Percentiles rank a stretch among this genome's conserved stretches.
phyloP scores from a whole-genome alignment of 2,888 invertebrate genomes.

The Acanthosepion esculentum region DNA sequence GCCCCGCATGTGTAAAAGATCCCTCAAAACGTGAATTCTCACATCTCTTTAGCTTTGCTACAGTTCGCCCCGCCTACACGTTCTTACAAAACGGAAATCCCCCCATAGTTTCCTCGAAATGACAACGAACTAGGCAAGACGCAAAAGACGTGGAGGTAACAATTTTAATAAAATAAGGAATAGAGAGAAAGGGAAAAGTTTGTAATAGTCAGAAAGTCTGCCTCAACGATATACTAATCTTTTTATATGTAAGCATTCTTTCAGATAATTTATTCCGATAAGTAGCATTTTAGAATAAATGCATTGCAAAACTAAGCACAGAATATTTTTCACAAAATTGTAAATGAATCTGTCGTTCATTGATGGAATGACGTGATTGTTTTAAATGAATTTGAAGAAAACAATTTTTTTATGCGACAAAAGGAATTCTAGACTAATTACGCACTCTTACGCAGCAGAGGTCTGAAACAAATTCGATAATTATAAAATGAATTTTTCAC shows the following conservation, averaged over 20 bases:
- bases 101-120: background rate
- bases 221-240: background rate
- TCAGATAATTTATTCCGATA: background rate
- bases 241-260: background rate
- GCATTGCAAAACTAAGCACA: too few species aligned
- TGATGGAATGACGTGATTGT: too few species aligned
- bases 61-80: slow-evolving; percentile 15
- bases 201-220: background rate
- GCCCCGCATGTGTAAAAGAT: background rate
- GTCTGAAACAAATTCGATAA: too few species aligned
- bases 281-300: too few species aligned
- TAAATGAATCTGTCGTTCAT: too few species aligned
- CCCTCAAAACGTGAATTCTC: background rate
- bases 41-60: background rate
- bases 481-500: too few species aligned
- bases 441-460: too few species aligned
- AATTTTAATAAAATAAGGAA: background rate
- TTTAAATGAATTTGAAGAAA: too few species aligned
- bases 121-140: background rate
- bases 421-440: too few species aligned
- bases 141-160: background rate
- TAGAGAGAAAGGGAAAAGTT: background rate
- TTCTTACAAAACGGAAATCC: background rate
- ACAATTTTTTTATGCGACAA: too few species aligned
- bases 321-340: too few species aligned